phyloP scores from a whole-genome alignment of 2,888 invertebrate species.

The Anagyrus pseudococci region DNA sequence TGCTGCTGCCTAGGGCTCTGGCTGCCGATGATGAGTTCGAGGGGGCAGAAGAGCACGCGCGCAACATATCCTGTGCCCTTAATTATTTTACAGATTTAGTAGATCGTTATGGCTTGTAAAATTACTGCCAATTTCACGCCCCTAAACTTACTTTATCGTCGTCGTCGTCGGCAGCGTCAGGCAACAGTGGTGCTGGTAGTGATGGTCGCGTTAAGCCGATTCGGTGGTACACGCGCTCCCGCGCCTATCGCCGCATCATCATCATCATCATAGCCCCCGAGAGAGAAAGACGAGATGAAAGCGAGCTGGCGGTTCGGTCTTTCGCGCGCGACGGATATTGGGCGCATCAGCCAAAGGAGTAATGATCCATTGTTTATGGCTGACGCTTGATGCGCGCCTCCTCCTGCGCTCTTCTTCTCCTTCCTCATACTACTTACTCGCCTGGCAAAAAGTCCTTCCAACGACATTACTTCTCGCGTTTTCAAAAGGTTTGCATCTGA shows the following conservation, averaged over 20 bases:
- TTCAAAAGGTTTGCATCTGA: no score
- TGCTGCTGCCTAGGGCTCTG: no score
- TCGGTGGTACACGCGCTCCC: constrained; percentile 21
- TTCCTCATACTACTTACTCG: no score
- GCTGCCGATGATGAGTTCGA: constrained; percentile 16
- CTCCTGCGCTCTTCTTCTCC: constrained; percentile 50
- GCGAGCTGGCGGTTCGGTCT: constrained; percentile 36
- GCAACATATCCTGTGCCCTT: constrained; percentile 59
- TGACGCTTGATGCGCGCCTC: constrained; percentile 54
- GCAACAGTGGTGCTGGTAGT: no score
- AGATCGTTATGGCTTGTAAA: constrained; percentile 63
- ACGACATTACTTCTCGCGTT: no score
- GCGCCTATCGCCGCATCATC: constrained; percentile 50
- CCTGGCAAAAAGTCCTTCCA: no score
- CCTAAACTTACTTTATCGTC: constrained; percentile 59
- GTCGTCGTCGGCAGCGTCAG: constrained; percentile 7
- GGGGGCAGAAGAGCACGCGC: not conserved
- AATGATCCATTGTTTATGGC: constrained; percentile 60
- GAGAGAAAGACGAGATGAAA: constrained; percentile 25
- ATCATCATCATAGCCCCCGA: constrained; percentile 41
- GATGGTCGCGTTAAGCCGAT: constrained; percentile 38
- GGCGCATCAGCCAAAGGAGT: constrained; percentile 58
- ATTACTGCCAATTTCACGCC: constrained; percentile 62
- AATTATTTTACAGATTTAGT: constrained; percentile 63
- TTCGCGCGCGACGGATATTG: constrained; percentile 50